Evolutionary conservation across 2,888 invertebrate species (phyloP), one percentile per base, ranked within the genome.

Genomic region (Drosophila atroscutellata): DNA sequence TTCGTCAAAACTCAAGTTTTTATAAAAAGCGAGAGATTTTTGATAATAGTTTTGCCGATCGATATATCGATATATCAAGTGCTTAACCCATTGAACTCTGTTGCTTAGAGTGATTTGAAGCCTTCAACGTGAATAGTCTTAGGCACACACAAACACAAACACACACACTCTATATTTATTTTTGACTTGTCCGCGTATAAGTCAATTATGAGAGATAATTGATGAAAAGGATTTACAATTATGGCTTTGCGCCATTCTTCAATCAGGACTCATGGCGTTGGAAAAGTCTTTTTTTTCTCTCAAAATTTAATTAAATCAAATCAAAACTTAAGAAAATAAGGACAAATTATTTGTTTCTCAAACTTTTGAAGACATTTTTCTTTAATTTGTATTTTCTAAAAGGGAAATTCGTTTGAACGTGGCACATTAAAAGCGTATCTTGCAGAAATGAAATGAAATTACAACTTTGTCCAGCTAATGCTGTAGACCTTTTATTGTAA

Each of bases 161-260:
- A 37, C 34, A 15, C 0, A 20, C 42, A 42, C 20, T 20, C 5
- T 13, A 18, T 9, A 39, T 18, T 20, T 45, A 20, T 20, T 45
- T 11, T 20, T 45, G 15, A 26, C 26, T n/a, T n/a, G n/a, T n/a
- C n/a, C n/a, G n/a, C n/a, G n/a, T n/a, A n/a, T n/a, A n/a, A n/a
- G n/a, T n/a, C n/a, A 45, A 45, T 45, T 45, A 45, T 36, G 36
- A 36, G 36, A 15, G 15, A 45, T 45, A 47, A 26, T 49, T 49
- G 47, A 49, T 26, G 5, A 5, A 47, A 18, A 8, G 26, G 20
- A 47, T 26, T 49, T 9, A 2, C 26, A 26, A 26, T 26, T 26
- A 26, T 47, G 42, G 5, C 18, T 42, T n/a, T 42, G 8, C 11
- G n/a, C 42, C 42, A 4, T 42, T 11, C 42, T n/a, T 42, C 36